phyloP scores from a whole-genome alignment of 1,140 invertebrate species.

The Semibalanus balanoides region DNA sequence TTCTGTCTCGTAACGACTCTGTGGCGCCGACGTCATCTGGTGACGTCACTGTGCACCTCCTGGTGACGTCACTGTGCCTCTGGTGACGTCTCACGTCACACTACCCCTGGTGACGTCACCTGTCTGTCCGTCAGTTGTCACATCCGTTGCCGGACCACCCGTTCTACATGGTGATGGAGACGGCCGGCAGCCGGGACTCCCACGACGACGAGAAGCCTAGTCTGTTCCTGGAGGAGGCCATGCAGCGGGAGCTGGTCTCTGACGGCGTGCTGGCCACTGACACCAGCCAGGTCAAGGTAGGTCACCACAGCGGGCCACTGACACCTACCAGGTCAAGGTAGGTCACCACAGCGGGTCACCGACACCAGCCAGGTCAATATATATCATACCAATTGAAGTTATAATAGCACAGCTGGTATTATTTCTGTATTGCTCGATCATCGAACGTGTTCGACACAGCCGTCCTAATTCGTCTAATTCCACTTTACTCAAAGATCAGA shows the following conservation, averaged over 20 bases:
- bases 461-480: no score
- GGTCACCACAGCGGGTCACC: neutral
- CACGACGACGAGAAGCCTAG: conserved; percentile 69
- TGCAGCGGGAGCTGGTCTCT: conserved; percentile 49
- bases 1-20: no score
- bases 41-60: no score
- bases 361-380: neutral
- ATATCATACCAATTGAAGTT: no score
- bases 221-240: conserved; percentile 54
- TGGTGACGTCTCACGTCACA: neutral
- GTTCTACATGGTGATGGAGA: conserved; percentile 86
- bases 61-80: no score
- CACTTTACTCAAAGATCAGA: no score
- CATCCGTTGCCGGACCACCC: conserved; percentile 47
- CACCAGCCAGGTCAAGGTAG: conserved; percentile 44
- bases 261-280: conserved; percentile 76
- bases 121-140: neutral
- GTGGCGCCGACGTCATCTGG: no score
- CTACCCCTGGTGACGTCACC: neutral
- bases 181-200: conserved; percentile 42
- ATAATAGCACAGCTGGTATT: no score
- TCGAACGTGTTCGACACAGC: no score
- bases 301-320: neutral
- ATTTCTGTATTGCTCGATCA: no score
- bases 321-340: neutral